These are phyloP conservation scores for Lithophane socia DNA, from an alignment of 2,888 invertebrate species.

Conservation along the genomic window DNA sequence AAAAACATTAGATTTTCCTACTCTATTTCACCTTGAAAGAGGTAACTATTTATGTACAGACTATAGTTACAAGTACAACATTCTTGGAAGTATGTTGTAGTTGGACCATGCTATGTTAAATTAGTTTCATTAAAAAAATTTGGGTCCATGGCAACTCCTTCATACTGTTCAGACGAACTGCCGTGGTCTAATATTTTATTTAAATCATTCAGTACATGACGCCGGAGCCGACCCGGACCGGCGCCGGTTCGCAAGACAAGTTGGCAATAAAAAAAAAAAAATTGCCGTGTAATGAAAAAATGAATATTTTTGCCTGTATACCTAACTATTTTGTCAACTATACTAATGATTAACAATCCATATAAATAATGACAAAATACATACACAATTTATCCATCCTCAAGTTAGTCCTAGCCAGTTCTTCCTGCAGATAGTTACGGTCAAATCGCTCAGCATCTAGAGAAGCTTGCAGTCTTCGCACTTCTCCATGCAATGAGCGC, in stretches of 20 bases:
- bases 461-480: conserved; percentile 89
- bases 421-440: conserved; percentile 91
- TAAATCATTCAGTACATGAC: too few relatives aligned
- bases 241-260: too few relatives aligned
- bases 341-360: not conserved
- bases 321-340: not conserved
- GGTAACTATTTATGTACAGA: not conserved
- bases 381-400: conserved; percentile 89
- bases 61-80: not conserved
- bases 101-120: not conserved
- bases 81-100: not conserved
- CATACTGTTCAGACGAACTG: too few relatives aligned
- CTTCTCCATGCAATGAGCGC: conserved; percentile 84
- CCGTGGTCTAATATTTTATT: too few relatives aligned
- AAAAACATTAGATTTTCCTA: not conserved
- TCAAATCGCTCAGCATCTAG: conserved; percentile 92
- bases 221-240: too few relatives aligned
- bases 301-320: not conserved
- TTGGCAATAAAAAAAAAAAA: too few relatives aligned
- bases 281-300: not conserved
- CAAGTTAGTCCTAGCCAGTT: conserved; percentile 88
- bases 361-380: conserved; percentile 41
- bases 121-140: not conserved
- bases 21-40: conserved; percentile 25
- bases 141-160: not conserved